phyloP scores from a whole-genome alignment of 2,888 invertebrate genomes.

The Bibio marci region DNA sequence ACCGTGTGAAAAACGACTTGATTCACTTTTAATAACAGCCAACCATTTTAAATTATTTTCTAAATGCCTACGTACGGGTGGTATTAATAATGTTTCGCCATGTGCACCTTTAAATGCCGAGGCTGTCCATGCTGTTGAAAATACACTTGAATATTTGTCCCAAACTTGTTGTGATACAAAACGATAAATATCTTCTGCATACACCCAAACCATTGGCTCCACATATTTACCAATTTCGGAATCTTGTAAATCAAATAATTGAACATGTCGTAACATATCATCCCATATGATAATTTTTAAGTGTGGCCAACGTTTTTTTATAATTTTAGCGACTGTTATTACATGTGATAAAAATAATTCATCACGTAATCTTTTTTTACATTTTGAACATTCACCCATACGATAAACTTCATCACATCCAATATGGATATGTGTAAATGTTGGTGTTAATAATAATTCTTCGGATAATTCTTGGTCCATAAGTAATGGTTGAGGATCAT shows the following conservation, averaged over 20 bases:
- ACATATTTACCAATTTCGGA: conserved; percentile 46
- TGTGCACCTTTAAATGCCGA: conserved; percentile 63
- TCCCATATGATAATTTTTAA: conserved; percentile 59
- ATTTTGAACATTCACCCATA: conserved; percentile 46
- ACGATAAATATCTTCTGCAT: conserved; percentile 51
- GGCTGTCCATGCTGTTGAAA: conserved; percentile 52
- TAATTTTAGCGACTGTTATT: conserved; percentile 37
- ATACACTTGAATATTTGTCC: conserved; percentile 49
- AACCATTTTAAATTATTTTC: conserved; percentile 56
- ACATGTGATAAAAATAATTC: conserved; percentile 46
- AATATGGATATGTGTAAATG: conserved; percentile 42
- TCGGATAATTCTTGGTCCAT: not conserved
- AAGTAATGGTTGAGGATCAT: too few species aligned
- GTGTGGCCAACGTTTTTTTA: conserved; percentile 38
- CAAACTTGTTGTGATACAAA: conserved; percentile 37
- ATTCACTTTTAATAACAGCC: conserved; percentile 43
- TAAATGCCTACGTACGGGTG: conserved; percentile 46
- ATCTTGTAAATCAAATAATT: conserved; percentile 38
- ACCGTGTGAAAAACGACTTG: conserved; percentile 26
- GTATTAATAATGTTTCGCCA: conserved; percentile 49
- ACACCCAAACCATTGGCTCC: conserved; percentile 71
- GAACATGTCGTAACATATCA: conserved; percentile 55
- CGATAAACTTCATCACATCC: conserved; percentile 61
- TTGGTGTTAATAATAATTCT: conserved; percentile 9
- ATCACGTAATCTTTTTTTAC: conserved; percentile 27